phyloP scores from a whole-genome alignment of 2,113 vertebrate species.

The Girardinichthys multiradiatus region DNA sequence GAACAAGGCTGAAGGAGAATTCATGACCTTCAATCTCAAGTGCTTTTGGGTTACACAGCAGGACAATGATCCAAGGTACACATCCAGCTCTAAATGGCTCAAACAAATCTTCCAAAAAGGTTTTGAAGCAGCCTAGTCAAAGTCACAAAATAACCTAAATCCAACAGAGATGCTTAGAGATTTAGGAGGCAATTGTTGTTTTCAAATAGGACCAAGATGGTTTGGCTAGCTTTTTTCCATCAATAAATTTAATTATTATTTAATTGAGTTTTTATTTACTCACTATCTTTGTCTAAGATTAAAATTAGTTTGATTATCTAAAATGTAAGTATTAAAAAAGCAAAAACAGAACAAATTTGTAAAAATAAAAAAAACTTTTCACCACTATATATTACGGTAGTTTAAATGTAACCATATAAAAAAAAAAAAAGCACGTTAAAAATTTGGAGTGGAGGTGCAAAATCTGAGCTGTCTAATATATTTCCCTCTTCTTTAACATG shows the following conservation, averaged over 20 bases:
- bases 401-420: background rate
- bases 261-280: too few species aligned
- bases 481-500: too few species aligned
- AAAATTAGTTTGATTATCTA: background rate
- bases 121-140: too few species aligned
- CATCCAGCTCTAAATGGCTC: background rate
- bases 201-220: background rate
- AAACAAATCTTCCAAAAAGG: too few species aligned
- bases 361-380: background rate
- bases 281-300: too few species aligned
- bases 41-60: background rate
- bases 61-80: background rate
- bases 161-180: background rate
- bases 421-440: background rate
- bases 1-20: background rate
- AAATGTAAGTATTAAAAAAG: background rate
- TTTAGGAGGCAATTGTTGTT: background rate
- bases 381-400: too few species aligned
- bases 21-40: background rate
- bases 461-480: too few species aligned
- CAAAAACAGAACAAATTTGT: background rate
- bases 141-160: too few species aligned
- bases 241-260: too few species aligned
- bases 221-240: background rate
- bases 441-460: background rate